phyloP scores from a whole-genome alignment of 2,113 vertebrate species.

The Centropus unirufus region DNA sequence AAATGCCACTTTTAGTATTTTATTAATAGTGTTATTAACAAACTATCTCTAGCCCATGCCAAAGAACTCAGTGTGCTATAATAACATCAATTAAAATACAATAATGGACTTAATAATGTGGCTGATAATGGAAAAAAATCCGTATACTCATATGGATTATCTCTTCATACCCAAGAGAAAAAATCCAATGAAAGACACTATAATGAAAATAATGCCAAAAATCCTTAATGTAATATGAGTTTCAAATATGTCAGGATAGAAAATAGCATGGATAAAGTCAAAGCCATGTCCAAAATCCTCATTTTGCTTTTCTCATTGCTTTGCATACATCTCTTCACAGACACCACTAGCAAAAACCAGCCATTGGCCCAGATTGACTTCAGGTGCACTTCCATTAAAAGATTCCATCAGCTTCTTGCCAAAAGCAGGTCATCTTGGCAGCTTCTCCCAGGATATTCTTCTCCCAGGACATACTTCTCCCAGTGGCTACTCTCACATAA shows the following conservation, averaged over 20 bases:
- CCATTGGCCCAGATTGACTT: neutral
- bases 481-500: neutral
- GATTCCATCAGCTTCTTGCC: neutral
- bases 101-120: slow-evolving; percentile 35
- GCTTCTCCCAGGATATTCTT: neutral
- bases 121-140: slow-evolving; percentile 25
- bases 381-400: neutral
- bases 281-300: slow-evolving; percentile 17
- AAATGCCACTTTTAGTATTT: neutral
- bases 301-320: slow-evolving; percentile 29
- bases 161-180: slow-evolving; percentile 39
- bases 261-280: slow-evolving; percentile 22
- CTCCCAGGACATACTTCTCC: neutral
- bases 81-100: slow-evolving; percentile 52
- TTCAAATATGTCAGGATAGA: neutral
- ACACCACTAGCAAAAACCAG: neutral
- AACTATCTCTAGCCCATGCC: slow-evolving; percentile 26
- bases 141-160: slow-evolving; percentile 32
- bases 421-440: neutral
- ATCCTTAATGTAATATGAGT: slow-evolving; percentile 1
- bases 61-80: slow-evolving; percentile 31
- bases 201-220: slow-evolving; percentile 34
- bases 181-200: neutral
- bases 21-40: slow-evolving; percentile 37
- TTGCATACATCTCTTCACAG: slow-evolving; percentile 9